Percentiles rank a stretch among this genome's conserved stretches.
Evolutionary conservation across 2,888 invertebrate genomes (phyloP).

Genomic region (Apamea crenata): DNA sequence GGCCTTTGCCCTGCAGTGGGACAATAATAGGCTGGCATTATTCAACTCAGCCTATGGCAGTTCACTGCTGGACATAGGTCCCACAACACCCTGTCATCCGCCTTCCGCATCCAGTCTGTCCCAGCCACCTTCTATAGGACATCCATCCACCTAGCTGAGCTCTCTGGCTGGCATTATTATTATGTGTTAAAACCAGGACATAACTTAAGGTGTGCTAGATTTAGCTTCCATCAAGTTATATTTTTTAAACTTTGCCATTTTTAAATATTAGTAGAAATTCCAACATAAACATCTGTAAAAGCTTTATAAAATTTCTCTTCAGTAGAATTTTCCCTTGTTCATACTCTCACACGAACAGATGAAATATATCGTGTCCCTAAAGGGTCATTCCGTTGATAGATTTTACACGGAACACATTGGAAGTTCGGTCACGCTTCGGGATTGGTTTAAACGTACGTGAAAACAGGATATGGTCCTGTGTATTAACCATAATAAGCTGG

Average conservation of each 20-base stretch:
- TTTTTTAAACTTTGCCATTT: background rate
- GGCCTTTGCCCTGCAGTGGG: background rate
- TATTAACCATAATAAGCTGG: slow-evolving; percentile 38
- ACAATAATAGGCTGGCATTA: background rate
- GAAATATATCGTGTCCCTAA: slow-evolving; percentile 68
- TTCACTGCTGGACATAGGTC: too few relatives aligned
- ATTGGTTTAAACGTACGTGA: slow-evolving; percentile 71
- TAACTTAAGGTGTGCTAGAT: background rate
- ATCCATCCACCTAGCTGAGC: too few relatives aligned
- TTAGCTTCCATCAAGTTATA: background rate
- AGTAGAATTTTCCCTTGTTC: slow-evolving; percentile 25
- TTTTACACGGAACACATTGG: slow-evolving; percentile 71
- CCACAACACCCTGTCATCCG: too few relatives aligned
- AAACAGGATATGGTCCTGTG: slow-evolving; percentile 59
- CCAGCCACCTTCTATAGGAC: too few relatives aligned
- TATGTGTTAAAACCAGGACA: background rate
- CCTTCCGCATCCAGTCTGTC: too few relatives aligned
- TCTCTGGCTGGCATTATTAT: background rate
- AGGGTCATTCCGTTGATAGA: slow-evolving; percentile 75
- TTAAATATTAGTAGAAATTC: too few relatives aligned
- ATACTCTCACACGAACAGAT: slow-evolving; percentile 35
- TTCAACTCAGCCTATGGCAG: background rate
- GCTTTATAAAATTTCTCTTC: slow-evolving; percentile 11
- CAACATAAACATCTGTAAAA: slow-evolving; percentile 4
- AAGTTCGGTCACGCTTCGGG: slow-evolving; percentile 69